A percentile compares a stretch with the other conserved stretches of the same genome.
Conservation (phyloP, 1,140 invertebrate species). For the Drosophila lacertosa region DNA sequence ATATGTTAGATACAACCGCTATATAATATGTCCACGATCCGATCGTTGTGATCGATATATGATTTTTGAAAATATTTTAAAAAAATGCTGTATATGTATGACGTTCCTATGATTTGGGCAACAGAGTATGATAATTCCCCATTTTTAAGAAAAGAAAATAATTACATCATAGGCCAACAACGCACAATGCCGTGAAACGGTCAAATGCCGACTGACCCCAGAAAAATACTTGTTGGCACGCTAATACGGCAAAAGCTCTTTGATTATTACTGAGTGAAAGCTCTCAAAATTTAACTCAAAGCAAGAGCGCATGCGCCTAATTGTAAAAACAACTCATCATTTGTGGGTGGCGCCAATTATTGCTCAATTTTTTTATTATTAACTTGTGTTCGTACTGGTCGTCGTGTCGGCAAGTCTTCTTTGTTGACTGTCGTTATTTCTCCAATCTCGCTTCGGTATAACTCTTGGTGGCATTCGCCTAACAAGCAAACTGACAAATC, state of each 20-base stretch:
- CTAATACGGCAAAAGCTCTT: slow-evolving; percentile 48
- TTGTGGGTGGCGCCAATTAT: slow-evolving; percentile 72
- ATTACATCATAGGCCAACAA: neutral
- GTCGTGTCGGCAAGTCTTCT: slow-evolving; percentile 14
- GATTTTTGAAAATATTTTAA: too few species aligned
- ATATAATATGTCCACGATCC: too few species aligned
- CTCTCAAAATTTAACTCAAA: slow-evolving; percentile 24
- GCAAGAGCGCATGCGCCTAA: slow-evolving; percentile 40
- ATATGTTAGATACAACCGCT: too few species aligned
- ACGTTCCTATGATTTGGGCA: neutral
- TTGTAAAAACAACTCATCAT: slow-evolving; percentile 32
- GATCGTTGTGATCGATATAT: too few species aligned
- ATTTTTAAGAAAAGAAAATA: neutral
- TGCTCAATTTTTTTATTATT: slow-evolving; percentile 42
- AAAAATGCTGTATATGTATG: too few species aligned
- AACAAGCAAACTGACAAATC: slow-evolving; percentile 22
- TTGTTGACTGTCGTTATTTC: slow-evolving; percentile 2
- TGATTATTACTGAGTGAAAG: slow-evolving; percentile 57
- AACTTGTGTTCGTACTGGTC: slow-evolving; percentile 26
- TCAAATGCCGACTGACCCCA: slow-evolving; percentile 15
- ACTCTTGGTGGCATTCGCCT: slow-evolving; percentile 10
- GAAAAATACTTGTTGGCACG: slow-evolving; percentile 20
- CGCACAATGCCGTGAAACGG: neutral
- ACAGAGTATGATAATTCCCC: neutral
- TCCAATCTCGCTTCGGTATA: slow-evolving; percentile 14